Evolutionary conservation across 2,888 invertebrate species (phyloP), one percentile per base, ranked within the genome.

Genomic region (Ypsolopha scabrella): DNA sequence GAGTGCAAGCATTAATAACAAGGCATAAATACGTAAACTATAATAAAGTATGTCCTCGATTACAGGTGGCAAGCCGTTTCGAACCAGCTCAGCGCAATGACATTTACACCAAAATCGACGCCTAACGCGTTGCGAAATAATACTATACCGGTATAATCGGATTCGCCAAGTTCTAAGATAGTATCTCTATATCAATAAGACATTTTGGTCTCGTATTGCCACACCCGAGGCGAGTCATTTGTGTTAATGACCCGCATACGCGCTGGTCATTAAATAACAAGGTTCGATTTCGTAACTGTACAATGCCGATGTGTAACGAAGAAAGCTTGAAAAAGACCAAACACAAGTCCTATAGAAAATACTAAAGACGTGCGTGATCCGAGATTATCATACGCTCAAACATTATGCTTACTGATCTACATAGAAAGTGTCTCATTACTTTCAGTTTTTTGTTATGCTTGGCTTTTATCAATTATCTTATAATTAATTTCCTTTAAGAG

Each of bases 191-290:
- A 9, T 10, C 33, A 35, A 33, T 46, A 46, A 49, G 39, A 49
- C 49, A 49, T 39, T 11, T 55, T 55, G 55, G 51, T 55, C 57
- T 59, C 57, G 53, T 57, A 57, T 64, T 66, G 60, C 62, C 53
- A 54, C 59, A 66, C 61, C 61, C 48, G 55, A 56, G 11, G 7
- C 46, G 46, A 47, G 8, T 36, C 61, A 61, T 62, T 64, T 60
- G 62, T 66, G 70, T 62, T 70, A 70, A 69, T 70, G 70, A 70
- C 70, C 70, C 60, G 70, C 65, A 70, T 70, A 63, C 13, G 41
- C 24, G 56, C 54, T 57, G 57, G 60, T 63, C 39, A 57, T 58
- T 64, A 60, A 60, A 64, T 61, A 60, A 53, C 68, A 67, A 69
- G 67, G 67, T 57, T 60, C 54, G 52, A 52, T 64, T 57, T 64